Base-by-base conservation (phyloP, 2,113 vertebrate species). In the Circaetus gallicus region DNA sequence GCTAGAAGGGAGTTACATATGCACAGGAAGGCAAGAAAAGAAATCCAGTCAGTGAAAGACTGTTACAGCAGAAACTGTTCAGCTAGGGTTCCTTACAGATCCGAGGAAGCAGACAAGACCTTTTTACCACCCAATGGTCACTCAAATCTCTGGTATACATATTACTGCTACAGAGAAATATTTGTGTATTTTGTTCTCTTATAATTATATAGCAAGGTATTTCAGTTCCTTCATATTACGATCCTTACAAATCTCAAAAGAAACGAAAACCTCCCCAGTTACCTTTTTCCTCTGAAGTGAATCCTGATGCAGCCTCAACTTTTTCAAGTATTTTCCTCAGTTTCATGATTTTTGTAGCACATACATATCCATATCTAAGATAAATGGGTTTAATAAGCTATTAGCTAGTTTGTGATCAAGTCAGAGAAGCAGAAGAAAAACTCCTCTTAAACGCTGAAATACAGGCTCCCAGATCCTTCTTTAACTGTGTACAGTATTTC, bases 211-310 rank as follows among this genome's bases (percentile, higher is more conserved):
- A 77, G 59, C 16, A 66, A 78, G 7, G 22, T 58, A 77, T 53
- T 88, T 77, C 42, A 82, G 26, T 72, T 67, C 50, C 52, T 86
- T 89, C 24, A 4, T 21, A 31, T 13, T 45, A 55, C 4, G 18
- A 77, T 10, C 42, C 74, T 55, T 45, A 4, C 7, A 77, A 61
- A 53, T 72, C 28, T 31, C 45, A 50, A 81, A 82, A 80, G 47
- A 89, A 86, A 87, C 70, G 24, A 72, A 95, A 89, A 58, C 43
- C 5, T 67, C 53, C 36, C n/a, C 73, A 45, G 50, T 95, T 94
- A 99, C 99, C 99, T 99, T 99, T 99, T 96, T 99, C 99, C 97
- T 99, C 99, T 82, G 99, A 99, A n/a, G 99, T 99, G 97, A 99
- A 99, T 88, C 99, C 99, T 94, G 99, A 99, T 2, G 99, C 99